These are phyloP conservation scores for Paracanthobrama guichenoti DNA, from an alignment of 2,113 vertebrate species.

Conservation along the genomic window DNA sequence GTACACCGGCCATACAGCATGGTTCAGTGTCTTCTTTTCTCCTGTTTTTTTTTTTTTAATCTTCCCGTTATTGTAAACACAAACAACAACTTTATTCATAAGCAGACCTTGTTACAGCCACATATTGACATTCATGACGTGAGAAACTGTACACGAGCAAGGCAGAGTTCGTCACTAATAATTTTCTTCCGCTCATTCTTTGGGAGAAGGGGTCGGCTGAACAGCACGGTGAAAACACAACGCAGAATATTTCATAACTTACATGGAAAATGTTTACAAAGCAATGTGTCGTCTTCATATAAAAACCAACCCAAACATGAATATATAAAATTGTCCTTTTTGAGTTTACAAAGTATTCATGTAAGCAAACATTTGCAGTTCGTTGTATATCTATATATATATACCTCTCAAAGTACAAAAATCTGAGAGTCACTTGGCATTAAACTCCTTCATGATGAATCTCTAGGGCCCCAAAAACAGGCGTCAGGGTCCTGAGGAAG, in stretches of 20 bases:
- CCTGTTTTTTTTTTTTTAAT: background rate
- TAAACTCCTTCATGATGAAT: constrained; percentile 26
- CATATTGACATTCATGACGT: constrained; percentile 47
- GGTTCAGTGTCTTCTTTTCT: background rate
- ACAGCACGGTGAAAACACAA: constrained; percentile 24
- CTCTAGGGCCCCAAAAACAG: constrained; percentile 3
- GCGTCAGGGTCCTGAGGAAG: constrained; percentile 17
- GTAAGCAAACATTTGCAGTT: constrained; percentile 30
- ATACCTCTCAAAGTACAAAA: constrained; percentile 27
- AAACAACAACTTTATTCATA: constrained; percentile 51
- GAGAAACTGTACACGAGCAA: constrained; percentile 39
- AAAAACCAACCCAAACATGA: constrained; percentile 39
- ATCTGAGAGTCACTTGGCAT: constrained; percentile 25
- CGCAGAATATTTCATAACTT: constrained; percentile 43
- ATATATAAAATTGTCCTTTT: constrained; percentile 48
- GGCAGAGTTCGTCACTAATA: background rate
- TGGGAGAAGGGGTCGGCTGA: constrained; percentile 36
- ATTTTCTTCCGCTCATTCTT: constrained; percentile 25
- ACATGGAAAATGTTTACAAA: constrained; percentile 44
- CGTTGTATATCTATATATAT: background rate
- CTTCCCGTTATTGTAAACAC: constrained; percentile 42
- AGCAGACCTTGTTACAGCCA: constrained; percentile 49
- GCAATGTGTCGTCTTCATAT: constrained; percentile 37
- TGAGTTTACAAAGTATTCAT: constrained; percentile 50
- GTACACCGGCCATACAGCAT: constrained; percentile 7